Conservation (phyloP, 1,140 invertebrate genomes). For the Uloborus diversus region DNA sequence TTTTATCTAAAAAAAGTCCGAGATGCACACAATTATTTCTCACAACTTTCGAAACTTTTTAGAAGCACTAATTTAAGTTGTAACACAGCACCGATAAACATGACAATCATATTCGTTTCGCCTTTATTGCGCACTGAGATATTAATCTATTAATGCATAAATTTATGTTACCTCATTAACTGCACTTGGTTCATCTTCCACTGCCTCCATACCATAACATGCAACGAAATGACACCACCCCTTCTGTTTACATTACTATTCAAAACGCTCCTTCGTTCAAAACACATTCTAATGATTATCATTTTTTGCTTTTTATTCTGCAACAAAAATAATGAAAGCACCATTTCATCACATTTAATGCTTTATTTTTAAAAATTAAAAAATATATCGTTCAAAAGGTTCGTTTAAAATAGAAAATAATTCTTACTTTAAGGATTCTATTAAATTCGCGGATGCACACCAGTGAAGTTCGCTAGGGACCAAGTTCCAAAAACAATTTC, state of each 20-base stretch:
- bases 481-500: no score
- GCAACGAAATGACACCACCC: constrained; percentile 39
- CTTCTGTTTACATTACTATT: constrained; percentile 56
- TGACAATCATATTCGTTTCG: neutral
- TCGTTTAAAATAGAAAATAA: neutral
- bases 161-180: constrained; percentile 55
- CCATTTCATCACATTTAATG: no score
- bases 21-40: neutral
- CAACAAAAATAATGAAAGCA: no score
- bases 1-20: no score
- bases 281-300: constrained; percentile 37
- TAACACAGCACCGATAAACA: neutral
- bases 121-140: constrained; percentile 12
- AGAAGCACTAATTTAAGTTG: no score
- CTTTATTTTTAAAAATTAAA: no score
- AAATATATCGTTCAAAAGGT: no score
- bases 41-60: no score
- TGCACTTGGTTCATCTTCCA: constrained; percentile 3
- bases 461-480: no score
- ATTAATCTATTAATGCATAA: constrained; percentile 55
- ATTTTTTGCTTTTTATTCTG: constrained; percentile 38
- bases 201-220: constrained; percentile 6
- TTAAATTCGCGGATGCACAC: no score
- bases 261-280: constrained; percentile 6
- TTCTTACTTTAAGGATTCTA: no score